These are phyloP conservation scores for Takifugu bimaculatus DNA, from an alignment of 2,113 vertebrate species.

Conservation along the genomic window DNA sequence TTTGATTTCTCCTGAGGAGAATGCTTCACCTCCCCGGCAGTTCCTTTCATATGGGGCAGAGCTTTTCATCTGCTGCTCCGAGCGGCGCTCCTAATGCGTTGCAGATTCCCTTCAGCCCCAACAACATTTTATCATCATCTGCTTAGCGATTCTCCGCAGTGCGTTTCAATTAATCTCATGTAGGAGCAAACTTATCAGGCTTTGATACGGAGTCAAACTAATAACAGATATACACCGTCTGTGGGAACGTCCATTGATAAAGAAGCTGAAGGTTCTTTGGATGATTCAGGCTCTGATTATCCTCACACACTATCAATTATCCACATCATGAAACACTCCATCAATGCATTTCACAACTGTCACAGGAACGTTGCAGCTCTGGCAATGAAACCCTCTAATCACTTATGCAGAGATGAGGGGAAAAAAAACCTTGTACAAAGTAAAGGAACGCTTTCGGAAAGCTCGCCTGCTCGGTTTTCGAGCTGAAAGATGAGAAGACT, in stretches of 20 bases:
- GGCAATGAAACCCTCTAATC: not conserved
- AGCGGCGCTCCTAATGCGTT: slow-evolving; percentile 59
- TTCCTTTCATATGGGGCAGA: slow-evolving; percentile 42
- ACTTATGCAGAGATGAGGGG: not conserved
- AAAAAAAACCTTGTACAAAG: no score
- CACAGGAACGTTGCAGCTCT: not conserved
- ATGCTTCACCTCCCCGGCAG: slow-evolving; percentile 43
- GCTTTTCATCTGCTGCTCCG: slow-evolving; percentile 64
- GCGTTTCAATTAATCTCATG: slow-evolving; percentile 53
- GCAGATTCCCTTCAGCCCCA: slow-evolving; percentile 62
- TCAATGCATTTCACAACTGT: not conserved
- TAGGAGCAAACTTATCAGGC: slow-evolving; percentile 30
- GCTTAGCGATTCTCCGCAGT: slow-evolving; percentile 41
- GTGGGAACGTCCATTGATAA: not conserved
- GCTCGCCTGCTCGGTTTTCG: no score
- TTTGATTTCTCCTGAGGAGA: slow-evolving; percentile 63
- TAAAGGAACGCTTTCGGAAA: no score
- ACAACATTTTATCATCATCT: slow-evolving; percentile 59
- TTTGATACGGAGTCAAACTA: slow-evolving; percentile 19
- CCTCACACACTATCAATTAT: slow-evolving; percentile 1
- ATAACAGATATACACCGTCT: slow-evolving; percentile 3
- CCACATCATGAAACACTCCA: not conserved
- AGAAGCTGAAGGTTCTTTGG: not conserved
- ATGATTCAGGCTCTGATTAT: slow-evolving; percentile 9
- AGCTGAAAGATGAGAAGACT: no score